Evolutionary conservation across 2,888 invertebrate genomes (phyloP).

Genomic region (Smittia sp.): DNA sequence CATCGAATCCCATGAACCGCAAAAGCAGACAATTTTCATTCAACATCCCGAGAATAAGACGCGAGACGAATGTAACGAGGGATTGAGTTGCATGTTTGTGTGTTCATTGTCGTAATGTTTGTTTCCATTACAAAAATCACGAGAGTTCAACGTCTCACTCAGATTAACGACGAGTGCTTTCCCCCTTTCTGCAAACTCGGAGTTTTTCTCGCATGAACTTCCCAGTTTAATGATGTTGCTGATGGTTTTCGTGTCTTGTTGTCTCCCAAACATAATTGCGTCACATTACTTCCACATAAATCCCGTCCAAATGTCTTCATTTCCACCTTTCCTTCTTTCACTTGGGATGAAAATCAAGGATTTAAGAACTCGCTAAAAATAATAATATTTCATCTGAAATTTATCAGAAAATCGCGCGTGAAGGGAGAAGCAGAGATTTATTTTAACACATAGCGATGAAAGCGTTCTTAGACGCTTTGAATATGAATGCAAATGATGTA

Average conservation of each 20-base stretch:
- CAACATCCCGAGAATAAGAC: background rate
- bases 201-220: background rate
- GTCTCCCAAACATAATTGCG: background rate
- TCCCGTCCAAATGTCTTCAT: constrained; percentile 36
- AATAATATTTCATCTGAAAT: constrained; percentile 32
- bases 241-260: background rate
- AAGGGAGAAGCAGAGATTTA: constrained; percentile 3
- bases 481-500: background rate
- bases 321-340: background rate
- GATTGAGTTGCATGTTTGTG: constrained; percentile 7
- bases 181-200: background rate
- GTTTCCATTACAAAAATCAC: background rate
- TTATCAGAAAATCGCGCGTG: constrained; percentile 32
- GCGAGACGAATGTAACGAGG: constrained; percentile 11
- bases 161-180: constrained; percentile 15
- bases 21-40: constrained; percentile 23
- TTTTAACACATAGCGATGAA: constrained; percentile 2
- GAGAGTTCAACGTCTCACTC: background rate
- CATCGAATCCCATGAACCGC: constrained; percentile 10
- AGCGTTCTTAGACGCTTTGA: background rate
- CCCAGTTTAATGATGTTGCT: constrained; percentile 2
- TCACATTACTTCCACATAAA: constrained; percentile 27
- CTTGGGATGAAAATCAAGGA: constrained; percentile 27
- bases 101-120: constrained; percentile 2
- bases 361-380: constrained; percentile 26